These are phyloP conservation scores for Taeniopygia guttata DNA, from an alignment of 2,797 vertebrate species.

Conservation along the genomic window DNA sequence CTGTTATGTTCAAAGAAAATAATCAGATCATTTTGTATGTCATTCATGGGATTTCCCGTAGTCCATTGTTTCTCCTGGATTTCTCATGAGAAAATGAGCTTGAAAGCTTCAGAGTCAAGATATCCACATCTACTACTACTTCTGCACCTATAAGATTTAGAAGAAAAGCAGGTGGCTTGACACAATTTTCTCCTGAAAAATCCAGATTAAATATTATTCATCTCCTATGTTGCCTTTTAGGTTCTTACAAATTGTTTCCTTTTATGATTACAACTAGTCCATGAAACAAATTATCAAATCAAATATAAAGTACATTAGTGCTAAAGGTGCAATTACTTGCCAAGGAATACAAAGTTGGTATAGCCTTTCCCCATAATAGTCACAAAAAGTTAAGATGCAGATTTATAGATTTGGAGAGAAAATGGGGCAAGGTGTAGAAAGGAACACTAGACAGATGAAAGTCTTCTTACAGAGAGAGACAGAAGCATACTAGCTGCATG, in stretches of 20 bases:
- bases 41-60: not conserved
- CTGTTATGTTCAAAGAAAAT: not conserved
- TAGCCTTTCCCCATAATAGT: not conserved
- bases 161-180: not conserved
- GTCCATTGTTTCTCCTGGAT: not conserved
- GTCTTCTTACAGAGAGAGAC: not conserved
- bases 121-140: not conserved
- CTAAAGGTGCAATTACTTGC: not conserved
- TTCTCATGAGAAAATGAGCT: not conserved
- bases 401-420: not conserved
- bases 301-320: not conserved
- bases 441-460: not conserved
- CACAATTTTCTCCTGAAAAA: not conserved
- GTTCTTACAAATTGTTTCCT: not conserved
- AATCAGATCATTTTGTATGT: not conserved
- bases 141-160: not conserved
- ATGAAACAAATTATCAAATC: not conserved
- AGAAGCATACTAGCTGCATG: not conserved
- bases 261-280: not conserved
- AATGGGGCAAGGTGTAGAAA: not conserved
- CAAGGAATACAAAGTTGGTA: not conserved
- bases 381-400: not conserved
- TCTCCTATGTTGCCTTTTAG: not conserved
- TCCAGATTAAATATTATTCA: not conserved
- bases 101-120: not conserved